Evolutionary conservation across 1,140 invertebrate genomes (phyloP), one percentile per base, ranked within the genome.

Genomic region (Saccostrea echinata): DNA sequence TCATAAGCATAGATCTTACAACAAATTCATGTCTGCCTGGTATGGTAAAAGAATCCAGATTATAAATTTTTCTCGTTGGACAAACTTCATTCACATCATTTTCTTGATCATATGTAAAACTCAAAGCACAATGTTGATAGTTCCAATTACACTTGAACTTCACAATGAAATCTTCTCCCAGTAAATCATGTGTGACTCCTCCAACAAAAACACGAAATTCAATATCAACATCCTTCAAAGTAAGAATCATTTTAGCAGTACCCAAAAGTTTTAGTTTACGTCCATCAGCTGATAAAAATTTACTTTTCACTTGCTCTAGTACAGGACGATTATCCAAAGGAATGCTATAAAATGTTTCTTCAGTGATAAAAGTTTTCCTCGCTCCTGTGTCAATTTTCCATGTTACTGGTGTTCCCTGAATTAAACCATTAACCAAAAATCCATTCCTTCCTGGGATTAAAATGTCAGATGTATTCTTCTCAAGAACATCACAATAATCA

Each of bases 381-480:
- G 81, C 86, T 43, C 86, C 86, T 24, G 55, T 84, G n/a, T 87
- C 86, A 51, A 87, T 83, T 87, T 87, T 87, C 81, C 86, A 87
- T 1, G 16, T 64, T 3, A 84, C 43, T 43, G 30, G 21, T 11
- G 21, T 52, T 51, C 57, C 81, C 18, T 87, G 55, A 21, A 87
- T 84, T 21, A 27, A 2, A 21, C 86, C 86, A 64, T n/a, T 21
- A 9, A 64, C 24, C 24, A 21, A 27, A 21, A 64, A n/a, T 21
- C 61, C 61, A 64, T 9, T 43, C 6, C 6, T 43, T 6, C 35
- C 35, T 43, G 35, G 35, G 6, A 43, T 43, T 6, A 3, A 6
- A 43, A 43, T 43, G 2, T 43, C 35, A 43, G 2, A 43, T 6
- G 35, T 43, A 3, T 2, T 43, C 6, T 43, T 43, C 35, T 43